Evolutionary conservation across 2,888 invertebrate species (phyloP).

Genomic region (Macropis europaea): DNA sequence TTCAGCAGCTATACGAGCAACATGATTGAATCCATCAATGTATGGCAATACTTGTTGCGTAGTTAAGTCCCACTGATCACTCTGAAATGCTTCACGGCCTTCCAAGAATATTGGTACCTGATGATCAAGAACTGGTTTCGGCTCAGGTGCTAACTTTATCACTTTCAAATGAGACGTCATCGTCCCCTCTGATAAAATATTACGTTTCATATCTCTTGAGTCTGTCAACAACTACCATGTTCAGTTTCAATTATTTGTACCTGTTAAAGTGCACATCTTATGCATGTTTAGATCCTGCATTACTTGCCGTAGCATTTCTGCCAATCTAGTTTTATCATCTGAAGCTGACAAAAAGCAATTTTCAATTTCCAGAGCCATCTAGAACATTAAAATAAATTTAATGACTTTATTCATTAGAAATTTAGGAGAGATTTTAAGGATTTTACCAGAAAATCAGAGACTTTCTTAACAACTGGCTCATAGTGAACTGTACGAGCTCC

Average conservation of each 20-base stretch:
- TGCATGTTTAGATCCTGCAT: constrained; percentile 90
- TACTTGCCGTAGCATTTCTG: constrained; percentile 89
- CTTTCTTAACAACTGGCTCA: constrained; percentile 95
- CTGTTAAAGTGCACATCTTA: constrained; percentile 88
- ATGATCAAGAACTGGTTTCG: constrained; percentile 90
- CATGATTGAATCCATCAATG: constrained; percentile 96
- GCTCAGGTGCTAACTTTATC: constrained; percentile 90
- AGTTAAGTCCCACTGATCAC: constrained; percentile 95
- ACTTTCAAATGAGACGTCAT: constrained; percentile 95
- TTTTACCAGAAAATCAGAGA: constrained; percentile 92
- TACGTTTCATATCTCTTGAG: constrained; percentile 84
- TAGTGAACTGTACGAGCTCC: constrained; percentile 94
- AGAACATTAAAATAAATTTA: constrained; percentile 32
- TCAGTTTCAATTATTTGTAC: constrained; percentile 74
- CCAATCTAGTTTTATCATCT: constrained; percentile 85
- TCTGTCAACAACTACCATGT: not conserved
- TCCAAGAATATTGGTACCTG: constrained; percentile 93
- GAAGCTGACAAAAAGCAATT: constrained; percentile 89
- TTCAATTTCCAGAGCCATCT: constrained; percentile 93
- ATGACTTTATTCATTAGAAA: not conserved
- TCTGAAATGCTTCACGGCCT: constrained; percentile 84
- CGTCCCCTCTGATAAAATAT: constrained; percentile 85
- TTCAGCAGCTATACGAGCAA: constrained; percentile 92
- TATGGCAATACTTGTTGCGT: constrained; percentile 94
- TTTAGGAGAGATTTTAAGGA: not conserved